Evolutionary conservation across 2,888 invertebrate species (phyloP).

Genomic region (Drosophila niveifrons): DNA sequence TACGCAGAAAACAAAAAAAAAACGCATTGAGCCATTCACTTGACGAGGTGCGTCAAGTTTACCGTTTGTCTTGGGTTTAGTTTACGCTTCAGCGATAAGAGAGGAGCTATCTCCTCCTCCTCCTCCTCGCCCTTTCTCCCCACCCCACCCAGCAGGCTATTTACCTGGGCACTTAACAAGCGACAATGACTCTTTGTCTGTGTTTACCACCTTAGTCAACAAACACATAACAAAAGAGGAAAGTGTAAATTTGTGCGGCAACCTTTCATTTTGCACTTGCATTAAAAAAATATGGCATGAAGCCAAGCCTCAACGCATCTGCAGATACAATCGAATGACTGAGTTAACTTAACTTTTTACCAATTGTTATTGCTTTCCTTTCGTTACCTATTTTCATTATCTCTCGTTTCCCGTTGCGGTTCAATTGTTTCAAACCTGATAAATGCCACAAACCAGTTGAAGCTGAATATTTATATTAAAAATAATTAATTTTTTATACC

Average conservation of each 20-base stretch:
- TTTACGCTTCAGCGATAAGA: slow-evolving; percentile 41
- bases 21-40: slow-evolving; percentile 43
- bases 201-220: slow-evolving; percentile 44
- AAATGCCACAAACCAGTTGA: slow-evolving; percentile 3
- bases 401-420: not conserved
- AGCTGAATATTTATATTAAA: slow-evolving; percentile 15
- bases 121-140: not conserved
- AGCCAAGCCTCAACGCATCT: not conserved
- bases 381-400: not conserved
- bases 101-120: not conserved
- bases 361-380: not conserved
- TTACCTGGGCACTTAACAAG: slow-evolving; percentile 55
- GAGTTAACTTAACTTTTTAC: not conserved
- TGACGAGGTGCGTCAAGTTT: slow-evolving; percentile 13
- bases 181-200: slow-evolving; percentile 64
- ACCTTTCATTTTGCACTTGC: slow-evolving; percentile 28
- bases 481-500: slow-evolving; percentile 20
- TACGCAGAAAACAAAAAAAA: slow-evolving; percentile 56
- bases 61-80: slow-evolving; percentile 23
- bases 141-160: slow-evolving; percentile 26
- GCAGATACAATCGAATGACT: not conserved
- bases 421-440: not conserved
- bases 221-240: slow-evolving; percentile 21
- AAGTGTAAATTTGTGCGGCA: slow-evolving; percentile 59
- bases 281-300: slow-evolving; percentile 3